Evolutionary conservation across 2,888 invertebrate genomes (phyloP).

Genomic region (Melanargia galathea): DNA sequence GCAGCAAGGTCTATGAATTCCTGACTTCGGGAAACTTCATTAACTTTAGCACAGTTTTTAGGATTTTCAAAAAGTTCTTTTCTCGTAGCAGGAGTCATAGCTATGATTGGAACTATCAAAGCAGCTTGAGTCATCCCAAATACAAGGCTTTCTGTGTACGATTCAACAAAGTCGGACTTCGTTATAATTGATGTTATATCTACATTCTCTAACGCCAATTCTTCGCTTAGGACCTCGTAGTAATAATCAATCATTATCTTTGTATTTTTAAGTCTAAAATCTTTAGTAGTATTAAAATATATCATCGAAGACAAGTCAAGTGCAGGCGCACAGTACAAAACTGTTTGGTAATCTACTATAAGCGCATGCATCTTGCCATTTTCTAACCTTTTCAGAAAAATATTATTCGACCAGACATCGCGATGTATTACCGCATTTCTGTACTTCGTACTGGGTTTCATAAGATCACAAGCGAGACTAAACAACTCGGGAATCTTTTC

Average conservation of each 20-base stretch:
- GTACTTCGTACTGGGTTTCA: slow-evolving; percentile 66
- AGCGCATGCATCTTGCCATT: slow-evolving; percentile 69
- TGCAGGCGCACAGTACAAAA: slow-evolving; percentile 85
- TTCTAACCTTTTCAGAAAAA: slow-evolving; percentile 71
- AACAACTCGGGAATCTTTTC: slow-evolving; percentile 52
- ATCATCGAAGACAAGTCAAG: slow-evolving; percentile 83
- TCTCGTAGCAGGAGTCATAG: slow-evolving; percentile 53
- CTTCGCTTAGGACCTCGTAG: slow-evolving; percentile 68
- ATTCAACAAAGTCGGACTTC: slow-evolving; percentile 48
- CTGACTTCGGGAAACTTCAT: slow-evolving; percentile 58
- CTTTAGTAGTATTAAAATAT: slow-evolving; percentile 77
- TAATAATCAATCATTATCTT: slow-evolving; percentile 78
- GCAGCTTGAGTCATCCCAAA: slow-evolving; percentile 69
- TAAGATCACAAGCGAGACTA: slow-evolving; percentile 53
- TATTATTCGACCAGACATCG: slow-evolving; percentile 84
- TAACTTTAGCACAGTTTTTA: slow-evolving; percentile 49
- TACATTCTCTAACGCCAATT: slow-evolving; percentile 60
- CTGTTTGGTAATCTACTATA: slow-evolving; percentile 87
- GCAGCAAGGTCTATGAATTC: slow-evolving; percentile 60
- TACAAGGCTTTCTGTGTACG: slow-evolving; percentile 58
- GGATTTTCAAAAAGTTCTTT: slow-evolving; percentile 58
- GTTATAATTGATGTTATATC: slow-evolving; percentile 51
- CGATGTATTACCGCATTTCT: slow-evolving; percentile 82
- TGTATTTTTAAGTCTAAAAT: slow-evolving; percentile 69
- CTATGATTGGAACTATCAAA: slow-evolving; percentile 61